A percentile compares a stretch with the other conserved stretches of the same genome.
These are phyloP conservation scores for Bathynomus jamesi DNA, from an alignment of 1,140 invertebrate species.

Conservation along the genomic window DNA sequence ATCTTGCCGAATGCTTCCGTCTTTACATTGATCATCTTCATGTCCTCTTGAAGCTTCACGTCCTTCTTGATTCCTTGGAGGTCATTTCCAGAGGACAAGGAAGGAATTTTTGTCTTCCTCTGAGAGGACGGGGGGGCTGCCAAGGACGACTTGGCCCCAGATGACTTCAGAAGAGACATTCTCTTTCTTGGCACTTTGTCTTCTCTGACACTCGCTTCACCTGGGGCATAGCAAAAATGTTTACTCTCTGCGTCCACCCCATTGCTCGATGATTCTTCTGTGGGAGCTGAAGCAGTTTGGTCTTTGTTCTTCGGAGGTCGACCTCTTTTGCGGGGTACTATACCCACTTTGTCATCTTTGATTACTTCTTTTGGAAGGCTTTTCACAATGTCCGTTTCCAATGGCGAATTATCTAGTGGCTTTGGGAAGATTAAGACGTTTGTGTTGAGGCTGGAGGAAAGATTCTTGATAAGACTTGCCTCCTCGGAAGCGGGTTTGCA, in stretches of 20 bases:
- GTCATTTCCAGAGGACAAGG: too few species aligned
- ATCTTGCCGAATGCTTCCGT: conserved; percentile 30
- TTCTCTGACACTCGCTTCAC: conserved; percentile 2
- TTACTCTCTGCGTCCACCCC: neutral
- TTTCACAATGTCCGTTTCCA: neutral
- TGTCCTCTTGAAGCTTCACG: neutral
- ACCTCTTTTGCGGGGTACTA: conserved; percentile 19
- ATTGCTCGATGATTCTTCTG: neutral
- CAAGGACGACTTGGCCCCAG: neutral
- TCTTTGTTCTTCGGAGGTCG: conserved; percentile 31
- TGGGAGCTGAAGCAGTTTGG: conserved; percentile 7
- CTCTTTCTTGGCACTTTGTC: neutral
- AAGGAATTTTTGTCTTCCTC: too few species aligned
- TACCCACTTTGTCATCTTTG: conserved; percentile 1
- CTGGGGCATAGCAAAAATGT: neutral
- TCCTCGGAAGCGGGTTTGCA: neutral
- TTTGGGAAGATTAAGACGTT: too few species aligned
- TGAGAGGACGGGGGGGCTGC: neutral
- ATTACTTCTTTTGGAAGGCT: conserved; percentile 5
- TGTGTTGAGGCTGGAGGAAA: neutral
- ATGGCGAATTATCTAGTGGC: too few species aligned
- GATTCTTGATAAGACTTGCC: neutral
- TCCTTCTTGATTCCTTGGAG: conserved; percentile 6
- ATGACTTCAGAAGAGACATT: neutral
- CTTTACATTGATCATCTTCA: conserved; percentile 24